These are phyloP conservation scores for Trinorchestia longiramus DNA, from an alignment of 1,140 invertebrate genomes.

Conservation along the genomic window DNA sequence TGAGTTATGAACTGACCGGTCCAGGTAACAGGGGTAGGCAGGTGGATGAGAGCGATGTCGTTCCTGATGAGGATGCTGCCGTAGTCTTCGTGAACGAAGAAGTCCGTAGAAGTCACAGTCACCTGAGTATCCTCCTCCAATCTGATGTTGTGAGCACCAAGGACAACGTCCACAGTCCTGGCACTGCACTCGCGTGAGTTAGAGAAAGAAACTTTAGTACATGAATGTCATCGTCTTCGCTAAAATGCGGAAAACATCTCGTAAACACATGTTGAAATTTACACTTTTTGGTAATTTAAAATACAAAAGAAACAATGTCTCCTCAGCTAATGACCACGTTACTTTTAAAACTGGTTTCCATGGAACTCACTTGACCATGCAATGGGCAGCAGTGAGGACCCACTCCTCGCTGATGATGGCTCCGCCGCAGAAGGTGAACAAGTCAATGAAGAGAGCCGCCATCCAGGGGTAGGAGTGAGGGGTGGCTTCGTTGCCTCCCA, in stretches of 20 bases:
- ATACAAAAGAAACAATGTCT: too few species aligned
- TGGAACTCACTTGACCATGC: slow-evolving; percentile 54
- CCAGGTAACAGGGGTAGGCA: neutral
- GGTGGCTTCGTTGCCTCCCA: slow-evolving; percentile 70
- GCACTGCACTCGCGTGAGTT: neutral
- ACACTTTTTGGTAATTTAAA: too few species aligned
- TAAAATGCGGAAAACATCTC: too few species aligned
- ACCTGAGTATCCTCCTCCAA: neutral
- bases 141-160: slow-evolving; percentile 43
- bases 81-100: slow-evolving; percentile 11
- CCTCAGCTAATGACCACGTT: too few species aligned
- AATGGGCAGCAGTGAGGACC: slow-evolving; percentile 72
- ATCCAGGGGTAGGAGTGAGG: slow-evolving; percentile 74
- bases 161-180: neutral
- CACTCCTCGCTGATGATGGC: slow-evolving; percentile 73
- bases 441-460: slow-evolving; percentile 71
- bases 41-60: slow-evolving; percentile 35
- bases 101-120: slow-evolving; percentile 34
- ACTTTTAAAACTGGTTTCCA: too few species aligned
- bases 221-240: too few species aligned
- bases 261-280: too few species aligned
- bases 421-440: slow-evolving; percentile 72
- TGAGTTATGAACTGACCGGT: neutral
- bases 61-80: neutral
- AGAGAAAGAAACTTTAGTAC: too few species aligned